Percentiles rank a stretch among this genome's conserved stretches.
Evolutionary conservation across 2,888 invertebrate genomes (phyloP).

Genomic region (Latrodectus elegans): DNA sequence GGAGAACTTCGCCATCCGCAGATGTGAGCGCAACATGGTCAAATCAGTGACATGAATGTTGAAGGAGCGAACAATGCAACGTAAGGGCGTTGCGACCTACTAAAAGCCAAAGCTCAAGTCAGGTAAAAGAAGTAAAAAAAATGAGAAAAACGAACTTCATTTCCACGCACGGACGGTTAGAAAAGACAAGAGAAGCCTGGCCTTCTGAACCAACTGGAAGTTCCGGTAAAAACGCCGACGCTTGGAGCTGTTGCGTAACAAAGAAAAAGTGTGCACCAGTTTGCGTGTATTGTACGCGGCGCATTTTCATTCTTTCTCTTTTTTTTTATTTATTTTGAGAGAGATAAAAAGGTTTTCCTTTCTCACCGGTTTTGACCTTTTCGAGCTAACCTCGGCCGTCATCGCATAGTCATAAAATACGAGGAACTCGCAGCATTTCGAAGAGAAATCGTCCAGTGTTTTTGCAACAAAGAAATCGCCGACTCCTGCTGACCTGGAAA

Average conservation of each 20-base stretch:
- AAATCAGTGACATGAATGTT: constrained; percentile 20
- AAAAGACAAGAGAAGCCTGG: constrained; percentile 9
- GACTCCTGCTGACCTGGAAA: constrained; percentile 31
- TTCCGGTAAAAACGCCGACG: constrained; percentile 56
- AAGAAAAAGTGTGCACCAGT: constrained; percentile 17
- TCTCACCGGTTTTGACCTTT: constrained; percentile 2
- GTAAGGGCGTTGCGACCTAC: constrained; percentile 48
- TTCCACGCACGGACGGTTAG: constrained; percentile 42
- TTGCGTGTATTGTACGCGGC: constrained; percentile 20
- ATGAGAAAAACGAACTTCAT: constrained; percentile 37
- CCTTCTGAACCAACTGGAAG: constrained; percentile 23
- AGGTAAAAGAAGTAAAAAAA: constrained; percentile 11
- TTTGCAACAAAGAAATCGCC: background rate
- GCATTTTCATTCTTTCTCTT: too few species aligned
- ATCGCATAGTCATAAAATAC: constrained; percentile 15
- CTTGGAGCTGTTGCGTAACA: constrained; percentile 32
- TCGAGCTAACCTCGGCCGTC: constrained; percentile 19
- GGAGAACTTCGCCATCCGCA: background rate
- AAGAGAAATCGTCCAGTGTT: background rate
- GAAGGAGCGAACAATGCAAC: constrained; percentile 28
- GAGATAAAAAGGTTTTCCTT: constrained; percentile 7
- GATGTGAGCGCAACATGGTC: background rate
- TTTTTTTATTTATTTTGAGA: background rate
- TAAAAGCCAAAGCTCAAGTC: constrained; percentile 36
- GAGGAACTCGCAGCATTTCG: background rate